A percentile compares a stretch with the other conserved stretches of the same genome.
These are phyloP conservation scores for Andrena fulva DNA, from an alignment of 2,888 invertebrate species.

Conservation along the genomic window DNA sequence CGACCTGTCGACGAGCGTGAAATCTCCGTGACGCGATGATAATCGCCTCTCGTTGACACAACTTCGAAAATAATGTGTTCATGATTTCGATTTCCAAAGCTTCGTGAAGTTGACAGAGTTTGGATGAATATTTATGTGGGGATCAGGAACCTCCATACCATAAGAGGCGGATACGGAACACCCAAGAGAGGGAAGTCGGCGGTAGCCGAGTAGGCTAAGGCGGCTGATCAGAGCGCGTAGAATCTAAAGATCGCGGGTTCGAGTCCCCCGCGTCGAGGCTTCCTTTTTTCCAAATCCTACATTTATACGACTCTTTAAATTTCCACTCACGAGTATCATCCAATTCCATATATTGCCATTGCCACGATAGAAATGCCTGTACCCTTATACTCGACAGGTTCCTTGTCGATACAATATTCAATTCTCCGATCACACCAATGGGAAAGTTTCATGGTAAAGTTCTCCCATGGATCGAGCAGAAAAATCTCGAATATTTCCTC, in stretches of 20 bases:
- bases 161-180: too few relatives aligned
- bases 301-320: too few relatives aligned
- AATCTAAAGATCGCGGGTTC: too few relatives aligned
- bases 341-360: not conserved
- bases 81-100: too few relatives aligned
- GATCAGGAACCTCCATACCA: too few relatives aligned
- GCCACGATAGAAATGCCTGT: not conserved
- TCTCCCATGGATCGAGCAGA: slow-evolving; percentile 18
- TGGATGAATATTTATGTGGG: too few relatives aligned
- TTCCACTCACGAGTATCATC: too few relatives aligned
- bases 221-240: too few relatives aligned
- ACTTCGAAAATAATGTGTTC: slow-evolving; percentile 8
- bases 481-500: slow-evolving; percentile 43
- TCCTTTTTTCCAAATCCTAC: too few relatives aligned
- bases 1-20: not conserved
- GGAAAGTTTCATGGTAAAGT: slow-evolving; percentile 36
- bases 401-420: slow-evolving; percentile 23
- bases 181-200: too few relatives aligned
- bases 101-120: not conserved
- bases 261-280: too few relatives aligned
- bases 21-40: not conserved
- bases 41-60: not conserved
- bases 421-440: slow-evolving; percentile 44
- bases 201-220: too few relatives aligned
- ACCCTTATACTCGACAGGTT: not conserved